Base-by-base conservation (phyloP, 2,888 invertebrate genomes). In the Gisinianus flammeolus region DNA sequence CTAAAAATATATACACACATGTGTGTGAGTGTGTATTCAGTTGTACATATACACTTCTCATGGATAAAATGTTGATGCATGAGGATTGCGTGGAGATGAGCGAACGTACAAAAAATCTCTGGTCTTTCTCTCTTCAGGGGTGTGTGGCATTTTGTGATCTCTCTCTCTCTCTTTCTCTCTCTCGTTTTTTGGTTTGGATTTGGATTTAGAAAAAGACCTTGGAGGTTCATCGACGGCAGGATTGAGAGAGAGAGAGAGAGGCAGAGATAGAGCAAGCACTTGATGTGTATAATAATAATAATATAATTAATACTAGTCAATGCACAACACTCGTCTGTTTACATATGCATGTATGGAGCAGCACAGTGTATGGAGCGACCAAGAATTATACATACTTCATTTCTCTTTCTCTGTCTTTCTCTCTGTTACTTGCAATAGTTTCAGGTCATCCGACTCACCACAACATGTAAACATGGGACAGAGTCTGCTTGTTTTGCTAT, bases 181-280 rank as follows among this genome's bases (percentile, higher is more conserved):
- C 30, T 64, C 56, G 71, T 71, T 71, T 58, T 58, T 62, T 79
- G 79, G 79, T 62, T 62, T 26, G 24, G 62, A 62, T 35, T 35
- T 35, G 35, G 24, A 62, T 76, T 75, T 80, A 78, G 81, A 82
- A 79, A 80, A 75, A 79, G 83, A 81, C 83, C 83, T 83, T 83
- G 81, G 81, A 83, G 82, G 82, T 82, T 82, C 81, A 82, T 82
- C 81, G 82, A 81, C 82, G 78, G 75, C 73, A 52, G 72, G 56
- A 74, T 58, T 64, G 33, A 3, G 58, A 71, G 75, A 76, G 35
- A 35, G 74, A 70, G 22, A 75, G 56, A 75, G 76, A 68, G 64
- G 66, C 67, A 71, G 24, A 79, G 16, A 77, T 16, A 74, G 56
- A 56, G 58, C 71, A 64, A 66, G 73, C 44, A 24, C 26, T 69